Evolutionary conservation across 2,113 vertebrate genomes (phyloP), one percentile per base, ranked within the genome.

Genomic region (Helogale parvula): DNA sequence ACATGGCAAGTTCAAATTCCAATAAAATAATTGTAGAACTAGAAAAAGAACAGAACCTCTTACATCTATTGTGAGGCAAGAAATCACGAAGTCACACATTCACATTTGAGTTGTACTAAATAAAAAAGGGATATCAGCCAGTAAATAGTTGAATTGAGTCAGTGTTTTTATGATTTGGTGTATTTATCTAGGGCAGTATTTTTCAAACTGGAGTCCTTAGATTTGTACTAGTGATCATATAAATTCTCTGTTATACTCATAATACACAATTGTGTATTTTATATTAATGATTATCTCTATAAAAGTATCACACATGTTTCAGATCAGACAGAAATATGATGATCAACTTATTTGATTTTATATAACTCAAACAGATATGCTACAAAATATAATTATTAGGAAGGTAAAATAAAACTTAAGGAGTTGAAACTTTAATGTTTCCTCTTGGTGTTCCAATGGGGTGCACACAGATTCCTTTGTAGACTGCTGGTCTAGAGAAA

Each of bases 391-490:
- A 69, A 50, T 80, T 71, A 50, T 71, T 86, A 47, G 13, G 65
- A 92, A 92, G 9, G 35, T 33, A 19, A 50, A 35, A 68, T 57
- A 66, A 96, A 80, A 52, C 21, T 15, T 41, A 83, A 90, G 23
- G 25, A 71, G 9, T 65, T 74, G 50, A 47, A 19, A 84, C 31
- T 19, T 9, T 52, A 38, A 54, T 25, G 15, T 90, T 90, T 90
- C 23, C 52, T 79, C 14, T 74, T 60, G 14, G 45, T 4, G 27
- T 33, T 54, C 12, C 74, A 90, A 1, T 29, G 8, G 14, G 0
- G 6, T 60, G 2, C 11, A 50, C 1, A 0, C 2, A 35, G 2
- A 21, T 2, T 84, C 17, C 2, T 72, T 57, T 54, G 23, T 65
- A 54, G 27, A 16, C 13, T 5, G 0, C 23, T 31, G n/a, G 60